Percentiles rank a stretch among this genome's conserved stretches.
Evolutionary conservation across 1,140 invertebrate species (phyloP).

Genomic region (Drosophila aff.): DNA sequence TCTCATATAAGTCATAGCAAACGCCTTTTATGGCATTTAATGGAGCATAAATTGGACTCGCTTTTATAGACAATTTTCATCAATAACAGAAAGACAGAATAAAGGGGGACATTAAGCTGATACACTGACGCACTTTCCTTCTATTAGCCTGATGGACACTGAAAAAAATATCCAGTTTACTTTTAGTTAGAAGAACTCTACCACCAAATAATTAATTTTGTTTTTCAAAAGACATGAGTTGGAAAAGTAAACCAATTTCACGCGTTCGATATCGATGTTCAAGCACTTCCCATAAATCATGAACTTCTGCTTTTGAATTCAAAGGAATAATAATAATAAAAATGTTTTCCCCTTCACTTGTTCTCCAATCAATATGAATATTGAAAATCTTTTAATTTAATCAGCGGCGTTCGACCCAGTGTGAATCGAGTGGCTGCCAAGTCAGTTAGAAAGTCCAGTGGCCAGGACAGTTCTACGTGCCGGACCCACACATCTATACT

Average conservation of each 20-base stretch:
- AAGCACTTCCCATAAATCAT: constrained; percentile 14
- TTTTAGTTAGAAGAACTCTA: background rate
- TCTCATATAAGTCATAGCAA: constrained; percentile 58
- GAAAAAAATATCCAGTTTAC: background rate
- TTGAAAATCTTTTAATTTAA: constrained; percentile 36
- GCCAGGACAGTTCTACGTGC: constrained; percentile 14
- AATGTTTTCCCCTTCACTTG: constrained; percentile 30
- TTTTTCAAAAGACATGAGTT: background rate
- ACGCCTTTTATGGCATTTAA: constrained; percentile 70
- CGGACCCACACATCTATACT: background rate
- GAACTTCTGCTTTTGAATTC: constrained; percentile 1
- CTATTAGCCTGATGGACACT: constrained; percentile 7
- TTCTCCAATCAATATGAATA: constrained; percentile 32
- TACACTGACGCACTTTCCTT: constrained; percentile 19
- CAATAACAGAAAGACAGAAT: constrained; percentile 63
- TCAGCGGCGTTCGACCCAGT: constrained; percentile 27
- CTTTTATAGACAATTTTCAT: constrained; percentile 77
- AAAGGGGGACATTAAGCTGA: constrained; percentile 53
- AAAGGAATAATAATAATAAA: constrained; percentile 17
- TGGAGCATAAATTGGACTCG: constrained; percentile 65
- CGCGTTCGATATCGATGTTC: background rate
- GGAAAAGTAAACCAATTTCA: background rate
- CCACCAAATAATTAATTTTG: background rate
- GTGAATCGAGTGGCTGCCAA: constrained; percentile 40
- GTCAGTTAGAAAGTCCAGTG: constrained; percentile 44